Percentiles rank a stretch among this genome's conserved stretches.
Evolutionary conservation across 2,888 invertebrate species (phyloP).

Genomic region (Carabus problematicus): DNA sequence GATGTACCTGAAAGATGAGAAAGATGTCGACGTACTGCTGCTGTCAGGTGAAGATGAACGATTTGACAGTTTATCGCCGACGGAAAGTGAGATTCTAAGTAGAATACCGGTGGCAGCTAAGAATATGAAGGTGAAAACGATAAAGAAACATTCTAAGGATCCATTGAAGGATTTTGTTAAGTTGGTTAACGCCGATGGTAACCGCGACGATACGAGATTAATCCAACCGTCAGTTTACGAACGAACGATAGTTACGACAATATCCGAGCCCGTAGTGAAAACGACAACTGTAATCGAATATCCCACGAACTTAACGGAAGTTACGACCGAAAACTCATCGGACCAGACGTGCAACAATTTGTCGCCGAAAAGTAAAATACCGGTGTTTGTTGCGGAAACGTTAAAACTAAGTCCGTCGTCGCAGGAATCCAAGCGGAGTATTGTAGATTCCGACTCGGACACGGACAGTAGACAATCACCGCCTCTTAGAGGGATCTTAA

Average conservation of each 20-base stretch:
- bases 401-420: constrained; percentile 49
- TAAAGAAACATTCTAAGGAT: constrained; percentile 62
- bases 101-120: constrained; percentile 57
- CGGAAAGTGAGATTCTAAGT: constrained; percentile 54
- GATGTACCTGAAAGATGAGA: constrained; percentile 50
- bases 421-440: constrained; percentile 53
- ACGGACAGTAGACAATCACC: constrained; percentile 57
- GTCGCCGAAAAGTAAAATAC: constrained; percentile 59
- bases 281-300: constrained; percentile 54
- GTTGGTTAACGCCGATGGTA: constrained; percentile 56
- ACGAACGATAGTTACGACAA: constrained; percentile 41
- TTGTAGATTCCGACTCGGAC: constrained; percentile 59
- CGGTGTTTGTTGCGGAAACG: constrained; percentile 57
- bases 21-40: constrained; percentile 50
- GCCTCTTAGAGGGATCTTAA: constrained; percentile 57
- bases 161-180: constrained; percentile 59
- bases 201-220: constrained; percentile 54
- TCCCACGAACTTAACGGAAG: constrained; percentile 37
- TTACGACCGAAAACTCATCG: constrained; percentile 44
- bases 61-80: constrained; percentile 47
- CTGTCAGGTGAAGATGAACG: constrained; percentile 45
- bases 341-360: constrained; percentile 1
- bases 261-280: constrained; percentile 54
- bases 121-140: constrained; percentile 60
- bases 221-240: constrained; percentile 36